Evolutionary conservation across 2,113 vertebrate species (phyloP).

Genomic region (Dasyurus viverrinus): DNA sequence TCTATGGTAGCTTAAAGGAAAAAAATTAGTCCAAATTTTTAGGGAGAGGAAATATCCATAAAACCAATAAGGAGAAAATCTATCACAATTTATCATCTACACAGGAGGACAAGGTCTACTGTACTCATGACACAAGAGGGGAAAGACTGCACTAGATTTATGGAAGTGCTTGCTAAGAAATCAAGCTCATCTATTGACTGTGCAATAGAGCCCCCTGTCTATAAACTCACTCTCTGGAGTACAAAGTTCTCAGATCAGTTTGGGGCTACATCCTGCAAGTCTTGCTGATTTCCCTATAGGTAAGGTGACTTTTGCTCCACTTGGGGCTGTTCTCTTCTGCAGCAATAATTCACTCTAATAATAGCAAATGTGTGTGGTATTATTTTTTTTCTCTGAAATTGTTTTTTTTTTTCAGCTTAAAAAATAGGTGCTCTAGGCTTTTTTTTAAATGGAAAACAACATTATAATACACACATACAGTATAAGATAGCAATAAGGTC

Average conservation of each 20-base stretch:
- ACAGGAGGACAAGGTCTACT: slow-evolving; percentile 67
- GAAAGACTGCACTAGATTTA: slow-evolving; percentile 68
- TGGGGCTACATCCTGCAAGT: slow-evolving; percentile 9
- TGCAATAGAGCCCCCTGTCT: slow-evolving; percentile 79
- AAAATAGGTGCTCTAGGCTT: slow-evolving; percentile 45
- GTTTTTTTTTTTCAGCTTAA: slow-evolving; percentile 12
- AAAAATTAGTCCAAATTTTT: slow-evolving; percentile 65
- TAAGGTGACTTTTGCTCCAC: slow-evolving; percentile 25
- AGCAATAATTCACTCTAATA: background rate
- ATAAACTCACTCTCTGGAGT: background rate
- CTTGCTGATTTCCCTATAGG: slow-evolving; percentile 28
- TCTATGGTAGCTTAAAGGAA: slow-evolving; percentile 70
- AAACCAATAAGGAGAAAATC: slow-evolving; percentile 72
- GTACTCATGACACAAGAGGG: slow-evolving; percentile 57
- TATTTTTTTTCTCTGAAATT: slow-evolving; percentile 32
- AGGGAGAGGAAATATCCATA: slow-evolving; percentile 62
- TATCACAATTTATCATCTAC: slow-evolving; percentile 74
- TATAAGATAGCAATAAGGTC: background rate
- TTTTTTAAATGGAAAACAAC: background rate
- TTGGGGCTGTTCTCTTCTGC: slow-evolving; percentile 15
- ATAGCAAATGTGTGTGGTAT: slow-evolving; percentile 5
- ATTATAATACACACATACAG: background rate
- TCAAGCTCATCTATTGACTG: slow-evolving; percentile 58
- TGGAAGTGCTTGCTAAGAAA: slow-evolving; percentile 51
- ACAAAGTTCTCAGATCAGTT: slow-evolving; percentile 54